Evolutionary conservation across 1,140 invertebrate species (phyloP).

Genomic region (Drosophila neocordata): DNA sequence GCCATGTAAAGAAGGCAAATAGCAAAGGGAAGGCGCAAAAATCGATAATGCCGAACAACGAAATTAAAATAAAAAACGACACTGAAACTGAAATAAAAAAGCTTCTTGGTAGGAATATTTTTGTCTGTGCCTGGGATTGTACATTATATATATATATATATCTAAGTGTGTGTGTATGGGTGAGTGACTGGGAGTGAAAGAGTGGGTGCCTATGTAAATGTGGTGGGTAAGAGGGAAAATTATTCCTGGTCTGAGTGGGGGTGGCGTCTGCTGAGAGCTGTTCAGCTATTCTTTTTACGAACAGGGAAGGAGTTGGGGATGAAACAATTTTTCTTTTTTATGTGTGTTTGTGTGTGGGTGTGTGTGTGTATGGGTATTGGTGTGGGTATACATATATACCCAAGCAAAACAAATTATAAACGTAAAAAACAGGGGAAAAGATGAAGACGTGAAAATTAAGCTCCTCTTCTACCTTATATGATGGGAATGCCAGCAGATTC

Average conservation of each 20-base stretch:
- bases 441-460: slow-evolving; percentile 12
- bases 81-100: slow-evolving; percentile 48
- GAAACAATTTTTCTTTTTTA: slow-evolving; percentile 15
- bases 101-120: slow-evolving; percentile 29
- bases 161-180: background rate
- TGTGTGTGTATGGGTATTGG: background rate
- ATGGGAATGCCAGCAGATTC: background rate
- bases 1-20: slow-evolving; percentile 51
- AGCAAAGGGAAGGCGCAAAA: slow-evolving; percentile 52
- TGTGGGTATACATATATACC: slow-evolving; percentile 11
- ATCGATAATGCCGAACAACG: slow-evolving; percentile 57
- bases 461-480: background rate
- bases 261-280: slow-evolving; percentile 21
- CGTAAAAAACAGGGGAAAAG: slow-evolving; percentile 6
- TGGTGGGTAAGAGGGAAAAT: background rate
- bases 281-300: slow-evolving; percentile 16
- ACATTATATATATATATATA: background rate
- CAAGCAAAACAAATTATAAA: slow-evolving; percentile 30
- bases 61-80: slow-evolving; percentile 61
- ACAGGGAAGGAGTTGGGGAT: slow-evolving; percentile 1
- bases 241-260: background rate
- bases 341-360: slow-evolving; percentile 13
- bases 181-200: background rate
- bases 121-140: slow-evolving; percentile 16
- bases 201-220: slow-evolving; percentile 18